phyloP scores from a whole-genome alignment of 1,140 invertebrate species.

The Glomeris maerens region DNA sequence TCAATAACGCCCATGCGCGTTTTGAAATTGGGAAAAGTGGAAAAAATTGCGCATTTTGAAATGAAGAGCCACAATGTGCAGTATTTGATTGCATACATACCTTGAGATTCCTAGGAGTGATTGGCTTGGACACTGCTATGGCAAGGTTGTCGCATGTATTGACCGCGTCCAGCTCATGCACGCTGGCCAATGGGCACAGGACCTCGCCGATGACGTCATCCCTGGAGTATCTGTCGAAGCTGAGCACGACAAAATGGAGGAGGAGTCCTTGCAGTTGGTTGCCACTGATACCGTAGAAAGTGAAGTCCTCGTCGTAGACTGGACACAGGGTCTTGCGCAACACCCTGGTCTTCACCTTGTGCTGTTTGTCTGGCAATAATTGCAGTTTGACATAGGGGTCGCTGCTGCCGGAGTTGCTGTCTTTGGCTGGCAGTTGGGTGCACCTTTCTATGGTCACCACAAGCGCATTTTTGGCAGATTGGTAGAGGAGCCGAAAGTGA shows the following conservation, averaged over 20 bases:
- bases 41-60: no score
- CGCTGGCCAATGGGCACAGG: slow-evolving; percentile 62
- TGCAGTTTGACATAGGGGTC: slow-evolving; percentile 94
- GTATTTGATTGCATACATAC: slow-evolving; percentile 35
- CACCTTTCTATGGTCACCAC: slow-evolving; percentile 82
- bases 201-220: slow-evolving; percentile 96
- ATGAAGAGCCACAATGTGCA: no score
- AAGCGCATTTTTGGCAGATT: slow-evolving; percentile 72
- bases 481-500: slow-evolving; percentile 73
- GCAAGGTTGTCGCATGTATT: slow-evolving; percentile 32
- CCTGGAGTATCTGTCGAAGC: slow-evolving; percentile 91
- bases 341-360: slow-evolving; percentile 87
- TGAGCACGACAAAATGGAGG: slow-evolving; percentile 84
- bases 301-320: slow-evolving; percentile 91
- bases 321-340: slow-evolving; percentile 81
- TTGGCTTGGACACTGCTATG: slow-evolving; percentile 51
- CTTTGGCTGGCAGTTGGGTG: slow-evolving; percentile 62
- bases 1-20: no score
- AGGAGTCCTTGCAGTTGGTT: slow-evolving; percentile 68
- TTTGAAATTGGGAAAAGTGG: no score
- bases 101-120: slow-evolving; percentile 71
- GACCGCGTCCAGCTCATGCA: slow-evolving; percentile 64
- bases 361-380: slow-evolving; percentile 82
- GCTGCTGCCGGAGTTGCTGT: slow-evolving; percentile 45
- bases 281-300: slow-evolving; percentile 79